phyloP scores from a whole-genome alignment of 2,888 invertebrate species.

The Prionchulus punctatus region DNA sequence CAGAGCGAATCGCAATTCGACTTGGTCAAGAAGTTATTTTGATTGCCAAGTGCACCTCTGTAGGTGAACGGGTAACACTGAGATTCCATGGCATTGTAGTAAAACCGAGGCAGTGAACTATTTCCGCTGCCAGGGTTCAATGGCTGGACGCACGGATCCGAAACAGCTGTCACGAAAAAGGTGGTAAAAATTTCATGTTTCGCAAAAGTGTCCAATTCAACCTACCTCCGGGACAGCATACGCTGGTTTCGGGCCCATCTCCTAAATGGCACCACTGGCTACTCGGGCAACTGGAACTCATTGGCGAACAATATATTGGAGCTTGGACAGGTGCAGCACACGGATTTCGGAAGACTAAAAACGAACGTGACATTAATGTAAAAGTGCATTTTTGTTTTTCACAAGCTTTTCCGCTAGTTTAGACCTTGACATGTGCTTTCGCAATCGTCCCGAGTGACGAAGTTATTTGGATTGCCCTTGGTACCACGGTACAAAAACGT shows the following conservation, averaged over 20 bases:
- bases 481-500: constrained; percentile 15
- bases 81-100: neutral
- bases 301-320: constrained; percentile 4
- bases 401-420: neutral
- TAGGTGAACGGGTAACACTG: neutral
- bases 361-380: neutral
- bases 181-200: too few relatives aligned
- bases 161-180: too few relatives aligned
- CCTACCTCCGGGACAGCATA: constrained; percentile 20
- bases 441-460: constrained; percentile 12
- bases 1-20: neutral
- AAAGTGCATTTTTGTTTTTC: neutral
- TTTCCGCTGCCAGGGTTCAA: constrained; percentile 20
- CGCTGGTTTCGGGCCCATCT: constrained; percentile 19
- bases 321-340: constrained; percentile 16
- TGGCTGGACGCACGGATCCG: constrained; percentile 13
- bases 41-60: constrained; percentile 17
- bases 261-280: constrained; percentile 30
- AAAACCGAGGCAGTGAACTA: neutral
- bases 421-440: constrained; percentile 5
- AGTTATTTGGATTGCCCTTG: constrained; percentile 14
- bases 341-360: constrained; percentile 21
- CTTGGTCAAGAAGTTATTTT: constrained; percentile 21
- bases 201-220: too few relatives aligned
- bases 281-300: constrained; percentile 1